phyloP scores from a whole-genome alignment of 2,113 vertebrate species.

The Bucco capensis region DNA sequence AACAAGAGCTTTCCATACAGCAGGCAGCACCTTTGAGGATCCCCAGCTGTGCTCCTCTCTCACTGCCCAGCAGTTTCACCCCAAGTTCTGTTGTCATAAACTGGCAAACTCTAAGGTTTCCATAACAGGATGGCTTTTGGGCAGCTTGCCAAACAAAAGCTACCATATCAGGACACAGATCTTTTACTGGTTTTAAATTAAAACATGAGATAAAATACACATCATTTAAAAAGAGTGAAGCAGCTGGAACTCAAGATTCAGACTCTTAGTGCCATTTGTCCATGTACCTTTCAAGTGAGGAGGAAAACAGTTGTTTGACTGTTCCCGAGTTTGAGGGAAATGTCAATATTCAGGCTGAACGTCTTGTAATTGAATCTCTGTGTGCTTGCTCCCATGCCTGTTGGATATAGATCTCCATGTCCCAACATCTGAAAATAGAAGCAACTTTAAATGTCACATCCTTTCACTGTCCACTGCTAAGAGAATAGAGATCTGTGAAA shows the following conservation, averaged over 20 bases:
- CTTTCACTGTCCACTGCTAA: background rate
- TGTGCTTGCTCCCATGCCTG: background rate
- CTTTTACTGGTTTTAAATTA: background rate
- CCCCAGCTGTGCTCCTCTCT: background rate
- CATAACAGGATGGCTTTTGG: background rate
- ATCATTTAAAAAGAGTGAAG: background rate
- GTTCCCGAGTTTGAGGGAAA: background rate
- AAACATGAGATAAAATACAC: no score
- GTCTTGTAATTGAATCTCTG: background rate
- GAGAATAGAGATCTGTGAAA: background rate
- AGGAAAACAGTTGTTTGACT: background rate
- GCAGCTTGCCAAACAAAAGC: background rate
- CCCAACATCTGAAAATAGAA: conserved; percentile 41
- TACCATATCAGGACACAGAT: background rate
- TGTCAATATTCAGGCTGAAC: background rate
- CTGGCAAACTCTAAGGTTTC: background rate
- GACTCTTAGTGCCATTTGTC: background rate
- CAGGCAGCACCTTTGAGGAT: accelerated
- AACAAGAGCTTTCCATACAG: background rate
- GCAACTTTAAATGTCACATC: conserved; percentile 14
- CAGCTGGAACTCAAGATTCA: background rate
- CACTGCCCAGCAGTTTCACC: background rate
- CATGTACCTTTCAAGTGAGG: background rate
- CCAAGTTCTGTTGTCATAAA: background rate
- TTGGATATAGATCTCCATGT: background rate